Conservation (phyloP, 2,113 vertebrate species). For the Catharus fuscescens region DNA sequence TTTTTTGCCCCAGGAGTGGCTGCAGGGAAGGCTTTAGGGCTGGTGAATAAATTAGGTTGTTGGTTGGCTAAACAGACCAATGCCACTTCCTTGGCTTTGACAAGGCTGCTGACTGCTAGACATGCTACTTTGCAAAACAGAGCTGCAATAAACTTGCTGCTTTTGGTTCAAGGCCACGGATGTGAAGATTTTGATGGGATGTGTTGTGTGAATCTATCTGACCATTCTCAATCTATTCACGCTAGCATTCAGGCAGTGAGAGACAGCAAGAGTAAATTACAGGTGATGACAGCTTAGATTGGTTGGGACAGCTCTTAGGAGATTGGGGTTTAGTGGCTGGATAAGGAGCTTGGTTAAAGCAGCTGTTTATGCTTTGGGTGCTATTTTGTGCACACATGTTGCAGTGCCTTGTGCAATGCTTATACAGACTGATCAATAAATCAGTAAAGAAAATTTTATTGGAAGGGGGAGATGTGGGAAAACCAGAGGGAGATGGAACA, state of each 20-base stretch:
- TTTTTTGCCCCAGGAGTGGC: too few relatives aligned
- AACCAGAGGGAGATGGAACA: not conserved
- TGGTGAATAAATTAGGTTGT: too few relatives aligned
- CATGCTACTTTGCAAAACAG: too few relatives aligned
- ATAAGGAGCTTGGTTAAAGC: not conserved
- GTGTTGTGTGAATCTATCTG: not conserved
- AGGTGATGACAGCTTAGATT: not conserved
- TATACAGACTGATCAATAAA: not conserved
- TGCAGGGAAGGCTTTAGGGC: too few relatives aligned
- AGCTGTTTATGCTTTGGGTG: not conserved
- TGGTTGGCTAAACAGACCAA: too few relatives aligned
- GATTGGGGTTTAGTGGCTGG: not conserved
- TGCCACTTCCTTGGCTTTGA: too few relatives aligned
- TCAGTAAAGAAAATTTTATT: not conserved
- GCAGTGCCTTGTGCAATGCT: not conserved
- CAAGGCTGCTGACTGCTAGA: too few relatives aligned
- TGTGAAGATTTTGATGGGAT: not conserved
- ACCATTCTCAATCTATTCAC: not conserved
- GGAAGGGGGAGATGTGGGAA: not conserved
- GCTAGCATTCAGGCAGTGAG: not conserved
- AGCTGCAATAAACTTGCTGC: too few relatives aligned
- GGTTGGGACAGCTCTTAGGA: not conserved
- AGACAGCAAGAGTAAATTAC: not conserved
- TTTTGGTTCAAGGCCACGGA: not conserved
- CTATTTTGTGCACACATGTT: not conserved